phyloP scores from a whole-genome alignment of 2,113 vertebrate genomes.

The Patagioenas fasciata region DNA sequence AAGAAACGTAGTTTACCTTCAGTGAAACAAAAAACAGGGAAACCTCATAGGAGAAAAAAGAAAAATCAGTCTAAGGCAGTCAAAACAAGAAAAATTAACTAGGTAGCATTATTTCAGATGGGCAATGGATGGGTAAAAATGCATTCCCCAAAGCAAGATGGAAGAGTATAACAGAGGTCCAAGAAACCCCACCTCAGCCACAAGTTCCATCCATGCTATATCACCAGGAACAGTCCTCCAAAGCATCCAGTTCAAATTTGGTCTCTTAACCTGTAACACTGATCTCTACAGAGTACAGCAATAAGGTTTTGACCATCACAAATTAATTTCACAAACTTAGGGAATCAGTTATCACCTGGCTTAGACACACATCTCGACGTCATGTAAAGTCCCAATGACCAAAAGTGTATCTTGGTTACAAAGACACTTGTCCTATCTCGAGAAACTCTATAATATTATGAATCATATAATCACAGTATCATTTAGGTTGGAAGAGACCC shows the following conservation, averaged over 20 bases:
- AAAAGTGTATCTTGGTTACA: neutral
- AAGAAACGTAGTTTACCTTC: neutral
- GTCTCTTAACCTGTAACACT: neutral
- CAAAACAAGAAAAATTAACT: neutral
- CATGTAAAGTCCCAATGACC: neutral
- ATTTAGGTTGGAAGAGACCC: too few species aligned
- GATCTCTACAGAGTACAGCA: neutral
- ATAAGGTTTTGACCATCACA: neutral
- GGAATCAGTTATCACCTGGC: neutral
- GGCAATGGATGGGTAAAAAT: neutral
- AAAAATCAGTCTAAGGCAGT: neutral
- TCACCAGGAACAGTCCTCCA: neutral
- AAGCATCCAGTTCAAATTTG: neutral
- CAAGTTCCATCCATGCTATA: fast-evolving
- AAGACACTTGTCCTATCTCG: neutral
- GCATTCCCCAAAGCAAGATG: neutral
- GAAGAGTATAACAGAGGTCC: neutral
- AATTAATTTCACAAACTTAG: neutral
- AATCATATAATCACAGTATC: too few species aligned
- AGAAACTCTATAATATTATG: neutral
- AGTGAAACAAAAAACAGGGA: neutral
- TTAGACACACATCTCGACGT: neutral
- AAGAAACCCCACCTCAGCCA: neutral
- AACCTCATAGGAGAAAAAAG: neutral
- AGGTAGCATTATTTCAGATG: neutral